These are phyloP conservation scores for Anniella stebbinsi DNA, from an alignment of 2,797 vertebrate genomes.

Conservation along the genomic window DNA sequence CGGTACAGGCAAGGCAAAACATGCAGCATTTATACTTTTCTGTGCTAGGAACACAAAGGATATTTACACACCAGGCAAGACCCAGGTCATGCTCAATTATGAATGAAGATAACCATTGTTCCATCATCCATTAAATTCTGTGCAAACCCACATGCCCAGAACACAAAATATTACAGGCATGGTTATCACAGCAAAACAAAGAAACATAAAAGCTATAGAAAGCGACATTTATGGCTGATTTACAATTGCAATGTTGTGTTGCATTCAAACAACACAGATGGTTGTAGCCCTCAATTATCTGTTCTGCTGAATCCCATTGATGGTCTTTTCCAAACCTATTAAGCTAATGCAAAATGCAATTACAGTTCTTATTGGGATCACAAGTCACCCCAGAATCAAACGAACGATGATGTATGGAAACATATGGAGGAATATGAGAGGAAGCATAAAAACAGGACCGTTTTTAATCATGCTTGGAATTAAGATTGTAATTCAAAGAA, in stretches of 20 bases:
- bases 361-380: slow-evolving; percentile 5
- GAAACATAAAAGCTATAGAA: neutral
- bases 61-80: slow-evolving; percentile 21
- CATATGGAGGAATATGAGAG: neutral
- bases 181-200: slow-evolving; percentile 26
- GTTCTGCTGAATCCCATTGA: slow-evolving; percentile 15
- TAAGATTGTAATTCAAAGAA: neutral
- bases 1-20: neutral
- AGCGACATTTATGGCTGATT: slow-evolving; percentile 35
- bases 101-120: slow-evolving; percentile 4
- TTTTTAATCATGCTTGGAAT: neutral
- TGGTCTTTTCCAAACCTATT: neutral
- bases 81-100: neutral
- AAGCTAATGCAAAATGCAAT: slow-evolving; percentile 42
- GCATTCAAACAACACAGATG: slow-evolving; percentile 40
- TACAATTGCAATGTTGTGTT: slow-evolving; percentile 12
- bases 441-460: neutral
- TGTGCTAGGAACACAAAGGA: neutral
- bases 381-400: slow-evolving; percentile 22
- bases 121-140: slow-evolving; percentile 7
- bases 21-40: neutral
- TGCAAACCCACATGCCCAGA: neutral
- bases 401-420: neutral
- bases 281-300: slow-evolving; percentile 30
- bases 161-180: slow-evolving; percentile 28